These are phyloP conservation scores for Tympanoctomys barrerae DNA, from an alignment of 2,797 vertebrate species.

Conservation along the genomic window DNA sequence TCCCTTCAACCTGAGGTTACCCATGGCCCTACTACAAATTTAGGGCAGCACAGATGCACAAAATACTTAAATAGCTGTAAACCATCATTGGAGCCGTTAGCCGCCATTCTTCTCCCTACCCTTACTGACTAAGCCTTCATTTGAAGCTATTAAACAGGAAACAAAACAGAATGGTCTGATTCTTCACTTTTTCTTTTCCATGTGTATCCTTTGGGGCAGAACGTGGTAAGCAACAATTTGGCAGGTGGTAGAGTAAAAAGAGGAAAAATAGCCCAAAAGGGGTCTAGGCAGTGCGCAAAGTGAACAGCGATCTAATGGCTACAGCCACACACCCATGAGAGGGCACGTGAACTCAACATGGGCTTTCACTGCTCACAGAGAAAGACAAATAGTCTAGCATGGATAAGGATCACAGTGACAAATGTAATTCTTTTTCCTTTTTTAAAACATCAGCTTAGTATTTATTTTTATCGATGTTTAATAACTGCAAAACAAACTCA, in stretches of 20 bases:
- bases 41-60: not conserved
- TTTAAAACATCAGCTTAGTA: not conserved
- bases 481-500: conserved; percentile 4
- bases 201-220: conserved; percentile 1
- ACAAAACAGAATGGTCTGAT: conserved; percentile 10
- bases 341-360: not conserved
- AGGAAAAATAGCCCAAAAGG: conserved; percentile 9
- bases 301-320: not conserved
- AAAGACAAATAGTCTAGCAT: not conserved
- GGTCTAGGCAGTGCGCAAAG: not conserved
- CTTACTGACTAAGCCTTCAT: conserved; percentile 3
- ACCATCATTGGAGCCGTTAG: conserved; percentile 37
- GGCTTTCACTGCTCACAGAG: conserved; percentile 2
- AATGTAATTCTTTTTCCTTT: not conserved
- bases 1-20: conserved; percentile 38
- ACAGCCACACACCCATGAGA: not conserved
- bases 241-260: conserved; percentile 50
- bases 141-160: conserved; percentile 20
- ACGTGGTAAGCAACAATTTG: not conserved
- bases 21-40: conserved; percentile 1
- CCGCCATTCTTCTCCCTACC: not conserved
- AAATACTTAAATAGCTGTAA: conserved; percentile 54
- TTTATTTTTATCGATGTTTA: conserved; percentile 35
- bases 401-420: not conserved
- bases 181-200: conserved; percentile 22